These are phyloP conservation scores for Diacarnus erythraeanus DNA, from an alignment of 37 sponge, comb jelly and placozoan genomes.

Conservation along the genomic window DNA sequence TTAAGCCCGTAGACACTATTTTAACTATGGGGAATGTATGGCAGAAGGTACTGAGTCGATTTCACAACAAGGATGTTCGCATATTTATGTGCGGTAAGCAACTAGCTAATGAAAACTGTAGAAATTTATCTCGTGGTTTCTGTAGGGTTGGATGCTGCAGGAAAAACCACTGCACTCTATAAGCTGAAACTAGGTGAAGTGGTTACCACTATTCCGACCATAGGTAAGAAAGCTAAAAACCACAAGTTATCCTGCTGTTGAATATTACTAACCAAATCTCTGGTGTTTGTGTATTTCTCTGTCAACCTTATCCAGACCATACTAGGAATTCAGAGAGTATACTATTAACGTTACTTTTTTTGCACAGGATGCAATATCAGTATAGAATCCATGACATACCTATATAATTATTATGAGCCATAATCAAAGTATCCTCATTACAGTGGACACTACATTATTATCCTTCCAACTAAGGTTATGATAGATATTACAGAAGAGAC, in stretches of 20 bases:
- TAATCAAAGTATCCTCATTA: too few species aligned
- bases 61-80: slow-evolving; percentile 34
- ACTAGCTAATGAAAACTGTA: neutral
- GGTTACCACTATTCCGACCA: slow-evolving; percentile 85
- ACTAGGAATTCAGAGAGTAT: too few species aligned
- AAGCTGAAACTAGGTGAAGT: slow-evolving; percentile 90
- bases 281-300: too few species aligned
- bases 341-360: too few species aligned
- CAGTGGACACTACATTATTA: too few species aligned
- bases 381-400: neutral
- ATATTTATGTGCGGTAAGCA: slow-evolving; percentile 64
- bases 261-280: too few species aligned
- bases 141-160: slow-evolving; percentile 84
- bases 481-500: too few species aligned
- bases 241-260: too few species aligned
- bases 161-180: slow-evolving; percentile 85
- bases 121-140: neutral
- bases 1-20: neutral
- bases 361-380: neutral
- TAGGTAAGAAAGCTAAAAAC: neutral
- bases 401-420: neutral
- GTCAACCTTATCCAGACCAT: too few species aligned
- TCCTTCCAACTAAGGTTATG: too few species aligned
- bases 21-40: slow-evolving; percentile 40
- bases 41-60: neutral